Conservation (phyloP, 2,797 vertebrate genomes). For the Sitta carolinensis region DNA sequence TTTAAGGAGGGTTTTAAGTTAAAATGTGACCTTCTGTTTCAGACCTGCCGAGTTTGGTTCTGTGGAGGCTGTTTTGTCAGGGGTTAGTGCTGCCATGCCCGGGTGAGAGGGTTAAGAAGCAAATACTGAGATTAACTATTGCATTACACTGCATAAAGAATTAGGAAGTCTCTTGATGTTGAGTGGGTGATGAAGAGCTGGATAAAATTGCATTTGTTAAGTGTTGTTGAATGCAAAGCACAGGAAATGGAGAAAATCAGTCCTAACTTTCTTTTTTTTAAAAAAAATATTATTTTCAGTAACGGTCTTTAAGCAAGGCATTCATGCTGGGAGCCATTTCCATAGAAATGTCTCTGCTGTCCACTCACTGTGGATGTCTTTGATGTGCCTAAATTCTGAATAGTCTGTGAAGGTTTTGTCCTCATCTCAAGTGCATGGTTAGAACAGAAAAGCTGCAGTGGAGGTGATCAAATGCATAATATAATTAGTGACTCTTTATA, state of each 20-base stretch:
- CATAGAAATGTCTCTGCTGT: not conserved
- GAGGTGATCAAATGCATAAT: not conserved
- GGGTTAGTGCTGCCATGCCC: not conserved
- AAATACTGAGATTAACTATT: not conserved
- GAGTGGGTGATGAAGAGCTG: not conserved
- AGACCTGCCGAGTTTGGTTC: not conserved
- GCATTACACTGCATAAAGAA: not conserved
- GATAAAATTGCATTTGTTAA: not conserved
- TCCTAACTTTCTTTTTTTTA: not conserved
- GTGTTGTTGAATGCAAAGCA: not conserved
- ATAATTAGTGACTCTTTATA: not conserved
- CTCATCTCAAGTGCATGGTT: not conserved
- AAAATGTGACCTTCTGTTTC: not conserved
- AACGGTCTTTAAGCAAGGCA: not conserved
- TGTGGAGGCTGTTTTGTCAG: not conserved
- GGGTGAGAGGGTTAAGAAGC: not conserved
- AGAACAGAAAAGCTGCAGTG: not conserved
- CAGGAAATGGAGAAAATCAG: not conserved
- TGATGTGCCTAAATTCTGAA: not conserved
- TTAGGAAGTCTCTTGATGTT: not conserved
- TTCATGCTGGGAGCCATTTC: not conserved
- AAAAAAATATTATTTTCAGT: not conserved
- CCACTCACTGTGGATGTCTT: not conserved
- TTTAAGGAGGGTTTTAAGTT: not conserved
- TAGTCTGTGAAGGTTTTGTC: not conserved